phyloP scores from a whole-genome alignment of 2,888 invertebrate species.

The Thereva nobilitata region DNA sequence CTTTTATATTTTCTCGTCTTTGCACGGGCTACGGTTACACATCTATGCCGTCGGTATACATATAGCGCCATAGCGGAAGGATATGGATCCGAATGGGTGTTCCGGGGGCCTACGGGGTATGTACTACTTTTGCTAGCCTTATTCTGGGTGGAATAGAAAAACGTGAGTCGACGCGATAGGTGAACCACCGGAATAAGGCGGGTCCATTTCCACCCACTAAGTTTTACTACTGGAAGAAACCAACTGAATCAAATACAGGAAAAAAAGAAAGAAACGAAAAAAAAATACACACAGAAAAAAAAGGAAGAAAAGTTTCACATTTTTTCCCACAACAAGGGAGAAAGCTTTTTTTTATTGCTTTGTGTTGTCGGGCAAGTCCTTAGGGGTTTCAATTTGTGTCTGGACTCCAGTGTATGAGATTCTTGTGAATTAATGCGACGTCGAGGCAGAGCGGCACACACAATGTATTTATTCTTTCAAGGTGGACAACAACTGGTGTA shows the following conservation, averaged over 20 bases:
- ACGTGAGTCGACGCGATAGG: conserved; percentile 42
- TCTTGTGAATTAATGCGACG: conserved; percentile 20
- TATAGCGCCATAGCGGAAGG: conserved; percentile 17
- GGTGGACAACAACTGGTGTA: conserved; percentile 22
- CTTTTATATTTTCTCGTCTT: conserved; percentile 17
- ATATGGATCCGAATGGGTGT: neutral
- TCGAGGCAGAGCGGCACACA: neutral
- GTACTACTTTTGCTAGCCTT: conserved; percentile 9
- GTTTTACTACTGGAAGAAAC: conserved; percentile 34
- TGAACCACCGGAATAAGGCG: conserved; percentile 40
- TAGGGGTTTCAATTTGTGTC: conserved; percentile 34
- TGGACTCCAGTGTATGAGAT: conserved; percentile 15
- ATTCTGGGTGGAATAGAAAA: conserved; percentile 36
- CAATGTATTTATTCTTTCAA: conserved; percentile 24
- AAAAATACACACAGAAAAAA: conserved; percentile 24
- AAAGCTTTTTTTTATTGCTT: conserved; percentile 26
- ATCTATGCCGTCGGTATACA: conserved; percentile 16
- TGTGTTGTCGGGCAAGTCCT: conserved; percentile 21
- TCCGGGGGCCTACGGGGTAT: neutral
- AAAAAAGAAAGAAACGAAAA: conserved; percentile 24
- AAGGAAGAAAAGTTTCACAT: conserved; percentile 22
- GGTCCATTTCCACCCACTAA: conserved; percentile 37
- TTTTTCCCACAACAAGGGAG: conserved; percentile 26
- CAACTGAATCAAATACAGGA: conserved; percentile 19
- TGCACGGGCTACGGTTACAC: conserved; percentile 22